Conservation (phyloP, 2,797 vertebrate genomes). For the Esox lucius region DNA sequence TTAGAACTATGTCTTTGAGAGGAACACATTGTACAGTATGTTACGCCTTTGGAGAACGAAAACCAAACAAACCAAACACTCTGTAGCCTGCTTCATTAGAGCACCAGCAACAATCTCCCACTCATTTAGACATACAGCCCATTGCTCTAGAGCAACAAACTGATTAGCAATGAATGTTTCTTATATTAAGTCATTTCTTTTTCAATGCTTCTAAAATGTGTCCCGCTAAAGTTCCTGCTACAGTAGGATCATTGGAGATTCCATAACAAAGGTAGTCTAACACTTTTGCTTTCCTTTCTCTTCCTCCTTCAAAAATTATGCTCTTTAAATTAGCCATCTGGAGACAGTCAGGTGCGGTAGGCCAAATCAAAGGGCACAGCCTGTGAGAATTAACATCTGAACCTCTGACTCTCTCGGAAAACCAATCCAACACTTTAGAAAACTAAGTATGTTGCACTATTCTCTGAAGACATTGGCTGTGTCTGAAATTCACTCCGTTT, state of each 20-base stretch:
- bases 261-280: slow-evolving; percentile 30
- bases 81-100: neutral
- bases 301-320: slow-evolving; percentile 47
- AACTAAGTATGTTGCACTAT: slow-evolving; percentile 43
- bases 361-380: slow-evolving; percentile 64
- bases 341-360: slow-evolving; percentile 46
- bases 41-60: neutral
- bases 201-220: neutral
- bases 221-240: neutral
- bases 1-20: neutral
- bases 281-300: neutral
- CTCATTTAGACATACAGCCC: neutral
- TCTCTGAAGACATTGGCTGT: neutral
- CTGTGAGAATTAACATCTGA: slow-evolving; percentile 67
- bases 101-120: neutral
- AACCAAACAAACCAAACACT: neutral
- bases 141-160: neutral
- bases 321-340: slow-evolving; percentile 54
- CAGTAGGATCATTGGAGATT: slow-evolving; percentile 12
- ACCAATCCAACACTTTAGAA: slow-evolving; percentile 62
- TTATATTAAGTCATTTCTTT: neutral
- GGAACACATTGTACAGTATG: neutral
- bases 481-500: too few species aligned
- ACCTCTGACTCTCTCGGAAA: slow-evolving; percentile 56
- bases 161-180: neutral